Conservation (phyloP, 2,113 vertebrate species). For the Tychaedon coryphoeus region DNA sequence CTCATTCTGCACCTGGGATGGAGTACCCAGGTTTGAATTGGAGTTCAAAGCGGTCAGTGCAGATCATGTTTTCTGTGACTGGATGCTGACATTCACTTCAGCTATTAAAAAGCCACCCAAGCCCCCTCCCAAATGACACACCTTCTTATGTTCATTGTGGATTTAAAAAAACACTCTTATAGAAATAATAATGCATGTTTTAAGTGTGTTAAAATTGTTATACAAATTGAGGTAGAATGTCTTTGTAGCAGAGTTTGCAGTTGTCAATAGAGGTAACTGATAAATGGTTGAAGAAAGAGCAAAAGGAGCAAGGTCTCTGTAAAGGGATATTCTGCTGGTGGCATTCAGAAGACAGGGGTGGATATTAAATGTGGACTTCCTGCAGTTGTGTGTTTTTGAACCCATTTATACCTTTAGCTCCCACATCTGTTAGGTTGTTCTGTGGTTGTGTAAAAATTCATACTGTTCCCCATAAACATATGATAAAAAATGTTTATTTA, state of each 20-base stretch:
- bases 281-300: background rate
- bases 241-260: background rate
- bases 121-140: background rate
- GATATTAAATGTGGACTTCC: background rate
- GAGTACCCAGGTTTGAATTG: background rate
- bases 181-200: background rate
- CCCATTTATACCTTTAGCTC: background rate
- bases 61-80: background rate
- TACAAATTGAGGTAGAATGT: background rate
- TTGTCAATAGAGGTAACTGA: background rate
- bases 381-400: background rate
- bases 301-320: background rate
- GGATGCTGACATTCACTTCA: background rate
- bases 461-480: background rate
- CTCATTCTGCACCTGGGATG: background rate
- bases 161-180: background rate
- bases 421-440: background rate
- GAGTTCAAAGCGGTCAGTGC: background rate
- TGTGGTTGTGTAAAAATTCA: background rate
- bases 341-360: background rate
- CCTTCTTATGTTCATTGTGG: background rate
- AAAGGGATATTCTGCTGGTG: background rate
- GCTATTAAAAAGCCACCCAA: background rate
- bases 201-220: background rate
- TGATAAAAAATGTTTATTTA: background rate